Evolutionary conservation across 2,888 invertebrate species (phyloP).

Genomic region (Furcula furcula): DNA sequence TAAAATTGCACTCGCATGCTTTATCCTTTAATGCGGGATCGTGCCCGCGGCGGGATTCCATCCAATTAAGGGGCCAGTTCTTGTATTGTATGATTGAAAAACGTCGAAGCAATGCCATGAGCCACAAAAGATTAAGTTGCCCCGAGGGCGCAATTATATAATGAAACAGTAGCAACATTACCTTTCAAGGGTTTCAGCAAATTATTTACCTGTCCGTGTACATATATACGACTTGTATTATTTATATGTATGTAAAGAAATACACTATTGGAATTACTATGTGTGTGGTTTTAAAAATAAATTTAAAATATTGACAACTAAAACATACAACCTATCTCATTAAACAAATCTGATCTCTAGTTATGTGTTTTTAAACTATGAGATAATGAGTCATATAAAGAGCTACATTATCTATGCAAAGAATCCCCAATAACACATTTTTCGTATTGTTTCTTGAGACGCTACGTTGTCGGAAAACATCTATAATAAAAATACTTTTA

Average conservation of each 20-base stretch:
- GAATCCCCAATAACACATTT: too few species aligned
- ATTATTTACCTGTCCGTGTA: too few species aligned
- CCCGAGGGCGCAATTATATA: conserved; percentile 50
- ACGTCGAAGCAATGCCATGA: conserved; percentile 49
- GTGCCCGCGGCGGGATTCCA: conserved; percentile 57
- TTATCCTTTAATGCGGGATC: conserved; percentile 36
- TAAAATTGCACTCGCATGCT: conserved; percentile 42
- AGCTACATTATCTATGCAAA: too few species aligned
- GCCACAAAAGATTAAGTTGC: conserved; percentile 42
- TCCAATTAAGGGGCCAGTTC: conserved; percentile 68
- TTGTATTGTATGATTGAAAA: conserved; percentile 70
- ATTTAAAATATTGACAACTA: too few species aligned
- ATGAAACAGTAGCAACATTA: conserved; percentile 55
- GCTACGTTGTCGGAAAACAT: conserved; percentile 23
- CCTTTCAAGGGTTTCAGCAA: conserved; percentile 37
- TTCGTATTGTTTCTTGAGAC: conserved; percentile 12
- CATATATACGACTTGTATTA: too few species aligned
- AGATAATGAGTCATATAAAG: too few species aligned
- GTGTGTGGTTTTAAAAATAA: too few species aligned
- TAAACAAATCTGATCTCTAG: too few species aligned
- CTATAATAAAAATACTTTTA: conserved; percentile 39
- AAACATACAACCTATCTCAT: too few species aligned
- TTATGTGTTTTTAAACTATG: too few species aligned
- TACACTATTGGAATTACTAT: too few species aligned
- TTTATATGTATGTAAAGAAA: too few species aligned